Base-by-base conservation (phyloP, 2,113 vertebrate species). In the Cyanoderma ruficeps region DNA sequence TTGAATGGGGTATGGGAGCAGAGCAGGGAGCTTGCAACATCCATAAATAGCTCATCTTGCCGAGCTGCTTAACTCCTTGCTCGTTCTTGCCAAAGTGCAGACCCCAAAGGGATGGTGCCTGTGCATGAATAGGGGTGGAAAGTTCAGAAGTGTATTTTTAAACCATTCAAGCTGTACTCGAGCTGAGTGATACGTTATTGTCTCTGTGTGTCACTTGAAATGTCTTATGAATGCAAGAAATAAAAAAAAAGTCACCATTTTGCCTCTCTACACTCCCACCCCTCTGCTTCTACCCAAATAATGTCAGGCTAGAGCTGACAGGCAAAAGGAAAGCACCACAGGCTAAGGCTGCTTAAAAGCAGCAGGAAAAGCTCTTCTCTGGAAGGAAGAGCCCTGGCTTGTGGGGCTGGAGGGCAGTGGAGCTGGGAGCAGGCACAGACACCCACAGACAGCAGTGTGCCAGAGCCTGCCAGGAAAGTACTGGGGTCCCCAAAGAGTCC, bases 1-100 rank as follows among this genome's bases (percentile, higher is more conserved):
- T 72, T 91, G 96, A 92, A 91, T 37, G 69, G 93, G 88, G 78
- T 91, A 83, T 56, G 5, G 59, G 74, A 80, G 95, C 71, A 69
- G 87, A 95, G 86, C 64, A 20, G 85, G 83, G 94, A 95, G 93
- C 85, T 82, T 28, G 69, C 88, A 93, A 79, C 84, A 92, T 69
- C 96, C 93, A 93, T 69, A 96, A 97, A 97, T 96, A 97, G 95
- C 96, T 95, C 5, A 18, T 72, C 94, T 77, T 84, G 89, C 91
- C 15, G 69, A 94, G 91, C 93, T 97, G 93, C 89, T 96, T 94
- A 95, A 96, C 92, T 97, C 95, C 88, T 94, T 89, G 71, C 86
- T 95, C 67, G 93, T 93, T 96, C 94, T 57, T 92, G 89, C 93
- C 91, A 91, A 93, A 96, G 86, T 71, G 83, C 86, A 93, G 94